These are phyloP conservation scores for Brachymystax lenok DNA, from an alignment of 2,797 vertebrate genomes.

Conservation along the genomic window DNA sequence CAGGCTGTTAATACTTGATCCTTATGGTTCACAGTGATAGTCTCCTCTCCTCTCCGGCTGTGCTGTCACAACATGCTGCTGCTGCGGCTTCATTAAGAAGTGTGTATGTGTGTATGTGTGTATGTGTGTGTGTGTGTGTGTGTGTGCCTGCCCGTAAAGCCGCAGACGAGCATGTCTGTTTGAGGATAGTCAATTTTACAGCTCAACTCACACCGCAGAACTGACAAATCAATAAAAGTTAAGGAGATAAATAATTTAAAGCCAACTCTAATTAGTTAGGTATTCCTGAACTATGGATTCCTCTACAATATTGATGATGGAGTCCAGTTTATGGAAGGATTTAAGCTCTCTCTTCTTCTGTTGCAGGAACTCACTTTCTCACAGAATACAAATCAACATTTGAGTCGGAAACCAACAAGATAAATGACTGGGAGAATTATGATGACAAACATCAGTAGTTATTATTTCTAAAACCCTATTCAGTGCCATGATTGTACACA, in stretches of 20 bases:
- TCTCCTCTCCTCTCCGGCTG: conserved; percentile 22
- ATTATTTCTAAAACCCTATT: not conserved
- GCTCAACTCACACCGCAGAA: conserved; percentile 90
- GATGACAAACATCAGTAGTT: not conserved
- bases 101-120: conserved; percentile 1
- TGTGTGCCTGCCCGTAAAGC: conserved; percentile 71
- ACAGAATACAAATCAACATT: conserved; percentile 40
- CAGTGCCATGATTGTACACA: not conserved
- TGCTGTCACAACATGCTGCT: not conserved
- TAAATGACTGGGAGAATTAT: not conserved
- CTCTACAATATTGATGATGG: conserved; percentile 96
- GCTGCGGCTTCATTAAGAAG: conserved; percentile 36
- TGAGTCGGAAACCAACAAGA: not conserved
- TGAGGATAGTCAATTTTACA: conserved; percentile 97
- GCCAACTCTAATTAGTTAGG: conserved; percentile 98
- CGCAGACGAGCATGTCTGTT: conserved; percentile 77
- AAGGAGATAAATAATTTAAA: conserved; percentile 99
- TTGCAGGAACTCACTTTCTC: conserved; percentile 43
- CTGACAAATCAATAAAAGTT: conserved; percentile 99
- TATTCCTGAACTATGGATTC: conserved; percentile 95
- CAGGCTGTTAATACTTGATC: conserved; percentile 42
- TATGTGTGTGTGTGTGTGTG: conserved; percentile 8
- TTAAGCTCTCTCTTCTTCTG: conserved; percentile 54
- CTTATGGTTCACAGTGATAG: conserved; percentile 37
- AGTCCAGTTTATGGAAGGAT: conserved; percentile 78